These are phyloP conservation scores for Meteorus colon DNA, from an alignment of 2,888 invertebrate species.

Conservation along the genomic window DNA sequence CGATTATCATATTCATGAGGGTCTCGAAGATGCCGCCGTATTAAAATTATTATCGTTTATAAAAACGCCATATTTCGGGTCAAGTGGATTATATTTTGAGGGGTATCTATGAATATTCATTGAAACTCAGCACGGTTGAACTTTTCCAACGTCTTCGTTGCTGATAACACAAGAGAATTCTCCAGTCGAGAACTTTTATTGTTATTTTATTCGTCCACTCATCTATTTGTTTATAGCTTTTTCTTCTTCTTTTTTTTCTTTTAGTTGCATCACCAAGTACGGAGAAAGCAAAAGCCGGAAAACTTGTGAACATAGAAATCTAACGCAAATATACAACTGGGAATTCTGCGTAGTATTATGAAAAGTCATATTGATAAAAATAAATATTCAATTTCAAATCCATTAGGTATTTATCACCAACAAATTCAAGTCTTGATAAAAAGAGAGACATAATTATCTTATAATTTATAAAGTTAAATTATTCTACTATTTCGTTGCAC, in stretches of 20 bases:
- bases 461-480: no score
- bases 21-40: conserved; percentile 27
- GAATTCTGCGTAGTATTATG: no score
- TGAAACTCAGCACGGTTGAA: not conserved
- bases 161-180: not conserved
- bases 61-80: conserved; percentile 32
- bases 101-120: conserved; percentile 39
- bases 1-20: conserved; percentile 52
- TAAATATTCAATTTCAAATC: no score
- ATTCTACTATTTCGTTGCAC: no score
- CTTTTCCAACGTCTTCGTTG: conserved; percentile 7
- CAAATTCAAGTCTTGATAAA: no score
- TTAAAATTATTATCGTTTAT: conserved; percentile 37
- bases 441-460: no score
- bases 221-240: not conserved
- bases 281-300: no score
- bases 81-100: conserved; percentile 32
- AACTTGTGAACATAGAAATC: no score
- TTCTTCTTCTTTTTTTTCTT: not conserved
- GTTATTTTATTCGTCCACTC: not conserved
- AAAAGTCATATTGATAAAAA: no score
- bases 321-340: no score
- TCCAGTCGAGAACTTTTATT: not conserved
- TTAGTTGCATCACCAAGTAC: not conserved
- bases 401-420: no score